Base-by-base conservation (phyloP, 1,140 invertebrate species). In the Helicoverpa armigera region DNA sequence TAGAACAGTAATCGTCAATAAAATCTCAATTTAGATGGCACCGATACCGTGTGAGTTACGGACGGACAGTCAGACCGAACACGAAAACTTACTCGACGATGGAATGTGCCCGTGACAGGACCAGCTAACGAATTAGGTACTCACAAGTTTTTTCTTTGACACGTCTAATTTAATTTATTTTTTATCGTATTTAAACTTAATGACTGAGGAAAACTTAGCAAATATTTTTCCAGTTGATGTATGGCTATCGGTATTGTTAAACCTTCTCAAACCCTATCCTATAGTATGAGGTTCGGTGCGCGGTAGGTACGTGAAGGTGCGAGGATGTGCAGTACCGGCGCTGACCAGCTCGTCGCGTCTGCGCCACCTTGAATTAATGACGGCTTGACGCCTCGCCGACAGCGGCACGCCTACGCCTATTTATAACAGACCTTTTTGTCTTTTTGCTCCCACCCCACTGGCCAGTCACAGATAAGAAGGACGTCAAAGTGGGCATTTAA, bases 1-100 rank as follows among this genome's bases (percentile, higher is more conserved):
- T 94, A 94, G 92, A 93, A 94, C 94, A 94, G 91, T 94, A 95
- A 95, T 95, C 92, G 92, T 91, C 94, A 95, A 95, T 95, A 94
- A 95, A 95, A 95, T 95, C 94, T 95, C 92, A 94, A 95, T 95
- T 94, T 95, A 95, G 94, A 95, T 95, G 91, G 92, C 88, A 90
- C 86, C 92, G 94, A 95, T 95, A 95, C 83, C 87, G 88, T 63
- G 89, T 95, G 92, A 95, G 89, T 92, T 95, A 94, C 92, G 94
- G 90, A 92, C 92, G 91, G 89, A 89, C 92, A 89, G 87, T 86
- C 89, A 70, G 87, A 85, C 89, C 80, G 90, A 92, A 94, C 93
- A 94, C 92, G 93, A 93, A 94, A 94, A 94, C 91, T 93, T 94
- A 94, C 94, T 94, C 90, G 90, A 85, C 89, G 83, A 77, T 88